Base-by-base conservation (phyloP, 1,140 invertebrate species). In the Drosophila suzukii region DNA sequence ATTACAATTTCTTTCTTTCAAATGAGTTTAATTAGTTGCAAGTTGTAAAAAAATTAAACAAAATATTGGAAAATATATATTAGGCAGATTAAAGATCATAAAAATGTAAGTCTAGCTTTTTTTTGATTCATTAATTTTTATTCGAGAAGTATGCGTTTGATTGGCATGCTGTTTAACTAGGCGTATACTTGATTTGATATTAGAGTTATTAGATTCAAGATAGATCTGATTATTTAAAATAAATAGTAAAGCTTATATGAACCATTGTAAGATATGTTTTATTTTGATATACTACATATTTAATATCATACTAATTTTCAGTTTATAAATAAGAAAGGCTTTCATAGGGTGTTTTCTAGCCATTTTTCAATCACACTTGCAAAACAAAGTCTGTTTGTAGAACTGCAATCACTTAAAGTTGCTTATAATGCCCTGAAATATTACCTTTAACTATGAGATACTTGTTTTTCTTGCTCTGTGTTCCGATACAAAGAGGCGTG, bases 391-490 rank as follows among this genome's bases (percentile, higher is more conserved):
- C 5, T 27, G 6, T 10, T n/a, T 8, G 5, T 46, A 0, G 20
- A 3, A 47, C 20, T 13, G 10, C 1, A 13, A 47, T 24, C 11
- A 27, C 24, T 47, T 24, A 13, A 10, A 13, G 27, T 2, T 8
- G 11, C 5, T 27, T 50, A 10, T n/a, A 15, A 15, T 13, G 1
- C 11, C n/a, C 13, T 5, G 11, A 17, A n/a, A 10, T 15, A 43
- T 15, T 27, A 15, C 30, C 11, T 20, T 0, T n/a, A n/a, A 32
- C 27, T 7, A 38, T 7, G 4, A 17, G 20, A 20, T 38, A 4
- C 49, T n/a, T 38, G 32, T 30, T 38, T 65, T 58, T 63, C 36
- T 66, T 24, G 12, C 59, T 51, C 59, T 38, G 65, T 30, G 17
- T 34, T 4, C 12, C 7, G 6, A 36, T 20, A 67, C 43, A 7